A percentile compares a stretch with the other conserved stretches of the same genome.
Evolutionary conservation across 2,797 vertebrate genomes (phyloP).

Genomic region (Halcyon badia): DNA sequence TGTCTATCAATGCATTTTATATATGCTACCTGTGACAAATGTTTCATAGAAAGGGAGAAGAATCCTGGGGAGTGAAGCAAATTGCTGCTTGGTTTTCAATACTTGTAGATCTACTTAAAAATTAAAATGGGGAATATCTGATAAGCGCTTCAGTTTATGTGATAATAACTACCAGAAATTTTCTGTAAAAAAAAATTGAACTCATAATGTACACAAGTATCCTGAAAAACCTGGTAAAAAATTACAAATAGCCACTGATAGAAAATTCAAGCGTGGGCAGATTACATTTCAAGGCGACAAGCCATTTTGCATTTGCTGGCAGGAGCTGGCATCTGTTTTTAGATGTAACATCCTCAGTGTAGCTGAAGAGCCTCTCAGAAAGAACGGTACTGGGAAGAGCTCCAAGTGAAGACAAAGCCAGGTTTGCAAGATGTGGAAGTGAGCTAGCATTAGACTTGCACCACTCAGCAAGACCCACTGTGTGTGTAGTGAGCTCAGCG

Average conservation of each 20-base stretch:
- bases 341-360: constrained; percentile 68
- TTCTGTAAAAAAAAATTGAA: background rate
- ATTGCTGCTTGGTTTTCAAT: background rate
- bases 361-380: constrained; percentile 63
- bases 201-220: background rate
- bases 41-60: background rate
- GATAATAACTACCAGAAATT: background rate
- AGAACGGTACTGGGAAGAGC: constrained; percentile 63
- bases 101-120: background rate
- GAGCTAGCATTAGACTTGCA: constrained; percentile 55
- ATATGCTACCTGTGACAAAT: constrained; percentile 40
- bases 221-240: background rate
- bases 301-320: constrained; percentile 71
- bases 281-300: constrained; percentile 42
- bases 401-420: constrained; percentile 66
- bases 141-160: background rate
- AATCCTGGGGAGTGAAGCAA: background rate
- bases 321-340: constrained; percentile 74
- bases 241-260: constrained; percentile 48
- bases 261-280: constrained; percentile 43
- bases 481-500: background rate
- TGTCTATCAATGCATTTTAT: constrained; percentile 37
- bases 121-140: background rate
- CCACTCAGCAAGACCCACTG: constrained; percentile 29
- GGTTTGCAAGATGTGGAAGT: constrained; percentile 71